Conservation (phyloP, 2,888 invertebrate genomes). For the Blastobasis lacticolella region DNA sequence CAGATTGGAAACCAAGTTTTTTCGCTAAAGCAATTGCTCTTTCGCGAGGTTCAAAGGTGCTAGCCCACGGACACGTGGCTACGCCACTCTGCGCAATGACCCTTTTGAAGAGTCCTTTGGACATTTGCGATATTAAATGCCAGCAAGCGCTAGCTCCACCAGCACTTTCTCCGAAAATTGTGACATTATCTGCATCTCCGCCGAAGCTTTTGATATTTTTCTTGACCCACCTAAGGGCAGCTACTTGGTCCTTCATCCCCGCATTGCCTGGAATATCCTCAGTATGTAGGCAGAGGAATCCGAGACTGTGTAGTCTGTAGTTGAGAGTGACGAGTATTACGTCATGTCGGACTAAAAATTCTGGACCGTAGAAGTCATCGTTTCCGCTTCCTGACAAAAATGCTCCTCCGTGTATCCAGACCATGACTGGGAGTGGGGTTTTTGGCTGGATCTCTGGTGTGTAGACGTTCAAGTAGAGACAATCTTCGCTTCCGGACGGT, state of each 20-base stretch:
- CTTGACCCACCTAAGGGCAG: conserved; percentile 52
- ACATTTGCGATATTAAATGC: conserved; percentile 58
- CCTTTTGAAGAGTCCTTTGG: conserved; percentile 49
- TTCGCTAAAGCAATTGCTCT: conserved; percentile 35
- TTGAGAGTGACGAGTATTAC: conserved; percentile 55
- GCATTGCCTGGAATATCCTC: conserved; percentile 59
- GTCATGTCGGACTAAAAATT: conserved; percentile 44
- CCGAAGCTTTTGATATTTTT: conserved; percentile 51
- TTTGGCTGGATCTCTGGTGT: conserved; percentile 24
- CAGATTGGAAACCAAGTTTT: conserved; percentile 36
- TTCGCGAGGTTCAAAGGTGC: conserved; percentile 61
- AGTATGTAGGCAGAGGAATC: conserved; percentile 51
- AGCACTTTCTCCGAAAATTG: conserved; percentile 61
- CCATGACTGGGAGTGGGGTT: conserved; percentile 33
- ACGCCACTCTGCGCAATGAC: conserved; percentile 82
- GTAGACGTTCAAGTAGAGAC: conserved; percentile 40
- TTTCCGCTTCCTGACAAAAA: conserved; percentile 37
- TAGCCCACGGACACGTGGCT: conserved; percentile 68
- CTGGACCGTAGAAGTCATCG: conserved; percentile 41
- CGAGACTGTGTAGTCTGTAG: conserved; percentile 51
- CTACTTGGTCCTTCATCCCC: conserved; percentile 63
- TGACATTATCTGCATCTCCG: conserved; percentile 53
- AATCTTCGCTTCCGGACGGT: conserved; percentile 33
- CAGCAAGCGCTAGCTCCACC: conserved; percentile 41
- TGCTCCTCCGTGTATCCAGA: conserved; percentile 41